Evolutionary conservation across 2,888 invertebrate species (phyloP).

Genomic region (Leptogaster cylindrica): DNA sequence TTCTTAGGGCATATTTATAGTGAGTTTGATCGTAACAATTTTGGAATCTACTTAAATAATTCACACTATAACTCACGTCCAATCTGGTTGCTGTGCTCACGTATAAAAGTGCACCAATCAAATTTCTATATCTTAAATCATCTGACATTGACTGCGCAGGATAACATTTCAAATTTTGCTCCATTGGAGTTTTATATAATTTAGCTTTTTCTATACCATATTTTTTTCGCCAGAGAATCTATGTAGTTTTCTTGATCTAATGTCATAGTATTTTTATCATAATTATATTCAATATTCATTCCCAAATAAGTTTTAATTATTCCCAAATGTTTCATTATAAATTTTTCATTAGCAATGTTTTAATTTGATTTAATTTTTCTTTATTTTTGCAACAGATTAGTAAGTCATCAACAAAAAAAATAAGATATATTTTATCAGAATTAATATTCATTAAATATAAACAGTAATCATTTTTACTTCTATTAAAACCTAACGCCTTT

Average conservation of each 20-base stretch:
- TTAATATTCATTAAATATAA: constrained; percentile 21
- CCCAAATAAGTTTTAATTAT: constrained; percentile 54
- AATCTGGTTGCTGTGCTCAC: constrained; percentile 54
- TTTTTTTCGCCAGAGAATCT: not conserved
- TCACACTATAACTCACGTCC: constrained; percentile 53
- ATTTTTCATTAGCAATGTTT: constrained; percentile 39
- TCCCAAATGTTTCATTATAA: constrained; percentile 53
- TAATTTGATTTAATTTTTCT: not conserved
- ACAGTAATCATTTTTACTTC: constrained; percentile 46
- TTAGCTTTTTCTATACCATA: constrained; percentile 37
- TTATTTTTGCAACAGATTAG: constrained; percentile 43
- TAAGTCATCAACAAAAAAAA: constrained; percentile 44
- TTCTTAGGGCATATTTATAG: constrained; percentile 52
- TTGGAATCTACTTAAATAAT: constrained; percentile 56
- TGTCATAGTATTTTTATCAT: constrained; percentile 48
- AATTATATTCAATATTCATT: constrained; percentile 53
- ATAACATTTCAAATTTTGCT: constrained; percentile 40
- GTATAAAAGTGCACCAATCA: constrained; percentile 52
- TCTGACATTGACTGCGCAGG: not conserved
- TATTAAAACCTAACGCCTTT: constrained; percentile 48
- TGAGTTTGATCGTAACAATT: constrained; percentile 52
- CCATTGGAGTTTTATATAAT: constrained; percentile 43
- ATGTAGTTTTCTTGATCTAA: constrained; percentile 50
- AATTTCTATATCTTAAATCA: constrained; percentile 47
- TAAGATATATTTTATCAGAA: constrained; percentile 18